Conservation (phyloP, 1,140 invertebrate genomes). For the Pachypsylla venusta region DNA sequence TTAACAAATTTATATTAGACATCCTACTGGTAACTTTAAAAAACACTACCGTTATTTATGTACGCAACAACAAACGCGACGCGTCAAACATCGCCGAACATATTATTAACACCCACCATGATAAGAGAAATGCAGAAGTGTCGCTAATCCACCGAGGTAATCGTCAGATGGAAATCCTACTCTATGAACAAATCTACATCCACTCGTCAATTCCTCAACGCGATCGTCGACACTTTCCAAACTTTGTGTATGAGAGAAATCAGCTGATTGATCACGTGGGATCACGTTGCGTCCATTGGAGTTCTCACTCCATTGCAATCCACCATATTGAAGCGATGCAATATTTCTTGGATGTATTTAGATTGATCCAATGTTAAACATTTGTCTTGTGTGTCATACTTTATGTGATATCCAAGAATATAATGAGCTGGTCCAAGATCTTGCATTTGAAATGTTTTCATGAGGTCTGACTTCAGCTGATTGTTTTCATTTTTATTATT, state of each 20-base stretch:
- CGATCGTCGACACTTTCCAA: constrained; percentile 24
- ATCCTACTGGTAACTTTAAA: too few species aligned
- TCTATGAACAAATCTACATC: too few species aligned
- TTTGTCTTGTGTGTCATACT: neutral
- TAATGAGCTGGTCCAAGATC: neutral
- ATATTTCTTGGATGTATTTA: constrained; percentile 31
- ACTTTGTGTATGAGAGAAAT: constrained; percentile 29
- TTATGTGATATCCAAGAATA: neutral
- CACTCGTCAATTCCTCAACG: too few species aligned
- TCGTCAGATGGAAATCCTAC: constrained; percentile 26
- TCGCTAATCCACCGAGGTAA: constrained; percentile 22
- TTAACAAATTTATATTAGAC: constrained; percentile 26
- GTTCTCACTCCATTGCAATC: constrained; percentile 28
- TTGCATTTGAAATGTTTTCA: neutral
- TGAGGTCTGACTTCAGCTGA: neutral
- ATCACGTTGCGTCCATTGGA: constrained; percentile 28
- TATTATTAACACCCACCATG: too few species aligned
- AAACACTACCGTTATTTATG: too few species aligned
- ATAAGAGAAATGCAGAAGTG: too few species aligned
- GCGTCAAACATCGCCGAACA: constrained; percentile 19
- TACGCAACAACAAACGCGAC: constrained; percentile 21
- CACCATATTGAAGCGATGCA: constrained; percentile 28
- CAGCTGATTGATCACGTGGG: constrained; percentile 26
- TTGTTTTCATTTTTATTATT: neutral
- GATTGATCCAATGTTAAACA: constrained; percentile 27